A percentile compares a stretch with the other conserved stretches of the same genome.
Conservation (phyloP, 2,797 vertebrate genomes). For the Spinus olivaceus region DNA sequence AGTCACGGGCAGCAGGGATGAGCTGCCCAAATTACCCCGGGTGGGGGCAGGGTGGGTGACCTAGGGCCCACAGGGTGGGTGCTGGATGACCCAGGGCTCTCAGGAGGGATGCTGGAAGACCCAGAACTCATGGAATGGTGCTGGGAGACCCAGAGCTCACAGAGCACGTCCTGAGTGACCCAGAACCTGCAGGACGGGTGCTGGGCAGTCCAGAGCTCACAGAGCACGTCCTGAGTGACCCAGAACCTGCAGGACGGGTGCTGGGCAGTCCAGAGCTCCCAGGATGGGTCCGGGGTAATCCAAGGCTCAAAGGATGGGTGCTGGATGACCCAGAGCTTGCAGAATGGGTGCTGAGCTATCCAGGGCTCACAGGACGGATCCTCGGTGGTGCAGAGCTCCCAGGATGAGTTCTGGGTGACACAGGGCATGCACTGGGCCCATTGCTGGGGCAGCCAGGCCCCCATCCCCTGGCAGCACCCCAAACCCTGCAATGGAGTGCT, state of each 20-base stretch:
- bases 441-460: neutral
- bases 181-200: too few relatives aligned
- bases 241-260: too few relatives aligned
- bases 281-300: too few relatives aligned
- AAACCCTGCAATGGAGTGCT: rapidly evolving
- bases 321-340: rapidly evolving
- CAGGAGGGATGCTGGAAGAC: neutral
- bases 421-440: rapidly evolving
- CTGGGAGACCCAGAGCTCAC: neutral
- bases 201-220: neutral
- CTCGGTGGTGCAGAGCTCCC: rapidly evolving
- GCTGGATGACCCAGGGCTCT: neutral
- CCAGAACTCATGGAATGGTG: neutral
- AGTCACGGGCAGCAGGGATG: neutral
- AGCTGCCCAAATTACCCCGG: neutral
- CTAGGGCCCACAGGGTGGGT: too few relatives aligned
- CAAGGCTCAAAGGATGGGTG: rapidly evolving
- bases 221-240: neutral
- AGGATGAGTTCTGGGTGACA: neutral
- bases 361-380: rapidly evolving
- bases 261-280: neutral
- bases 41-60: neutral
- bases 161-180: neutral
- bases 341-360: rapidly evolving
- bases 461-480: neutral